A percentile compares a stretch with the other conserved stretches of the same genome.
Conservation (phyloP, 1,140 invertebrate genomes). For the Drosophila hydei region DNA sequence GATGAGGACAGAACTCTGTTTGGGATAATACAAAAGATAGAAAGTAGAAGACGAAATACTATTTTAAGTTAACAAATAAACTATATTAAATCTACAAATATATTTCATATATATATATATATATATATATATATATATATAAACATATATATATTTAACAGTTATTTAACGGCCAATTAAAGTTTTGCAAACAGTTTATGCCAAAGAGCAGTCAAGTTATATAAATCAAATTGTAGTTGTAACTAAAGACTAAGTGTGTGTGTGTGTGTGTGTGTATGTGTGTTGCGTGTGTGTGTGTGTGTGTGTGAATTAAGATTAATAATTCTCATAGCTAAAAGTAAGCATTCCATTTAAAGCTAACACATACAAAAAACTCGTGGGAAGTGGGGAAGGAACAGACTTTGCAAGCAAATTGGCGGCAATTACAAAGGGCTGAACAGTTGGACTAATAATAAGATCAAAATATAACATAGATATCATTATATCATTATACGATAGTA, state of each 20-base stretch:
- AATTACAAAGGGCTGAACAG: slow-evolving; percentile 50
- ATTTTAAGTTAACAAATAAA: slow-evolving; percentile 54
- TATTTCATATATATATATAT: not conserved
- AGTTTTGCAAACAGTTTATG: slow-evolving; percentile 25
- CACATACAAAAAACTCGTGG: slow-evolving; percentile 61
- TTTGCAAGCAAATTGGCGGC: slow-evolving; percentile 73
- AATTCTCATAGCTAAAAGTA: slow-evolving; percentile 78
- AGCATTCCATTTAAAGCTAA: slow-evolving; percentile 70
- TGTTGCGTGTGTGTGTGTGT: slow-evolving; percentile 3
- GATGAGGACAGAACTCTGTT: slow-evolving; percentile 24
- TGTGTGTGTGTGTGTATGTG: not conserved
- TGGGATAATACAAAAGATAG: slow-evolving; percentile 20
- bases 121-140: too few species aligned
- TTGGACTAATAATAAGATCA: slow-evolving; percentile 51
- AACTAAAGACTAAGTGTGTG: slow-evolving; percentile 8
- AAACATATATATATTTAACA: slow-evolving; percentile 6
- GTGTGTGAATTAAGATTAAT: slow-evolving; percentile 67
- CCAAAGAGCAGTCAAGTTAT: slow-evolving; percentile 46
- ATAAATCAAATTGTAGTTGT: slow-evolving; percentile 7
- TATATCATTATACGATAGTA: slow-evolving; percentile 47
- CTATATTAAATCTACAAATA: slow-evolving; percentile 28
- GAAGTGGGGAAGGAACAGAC: slow-evolving; percentile 13
- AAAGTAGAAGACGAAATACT: slow-evolving; percentile 60
- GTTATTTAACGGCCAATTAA: slow-evolving; percentile 50
- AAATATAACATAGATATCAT: slow-evolving; percentile 17